Conservation (phyloP, 2,113 vertebrate species). For the Marmota flaviventris region DNA sequence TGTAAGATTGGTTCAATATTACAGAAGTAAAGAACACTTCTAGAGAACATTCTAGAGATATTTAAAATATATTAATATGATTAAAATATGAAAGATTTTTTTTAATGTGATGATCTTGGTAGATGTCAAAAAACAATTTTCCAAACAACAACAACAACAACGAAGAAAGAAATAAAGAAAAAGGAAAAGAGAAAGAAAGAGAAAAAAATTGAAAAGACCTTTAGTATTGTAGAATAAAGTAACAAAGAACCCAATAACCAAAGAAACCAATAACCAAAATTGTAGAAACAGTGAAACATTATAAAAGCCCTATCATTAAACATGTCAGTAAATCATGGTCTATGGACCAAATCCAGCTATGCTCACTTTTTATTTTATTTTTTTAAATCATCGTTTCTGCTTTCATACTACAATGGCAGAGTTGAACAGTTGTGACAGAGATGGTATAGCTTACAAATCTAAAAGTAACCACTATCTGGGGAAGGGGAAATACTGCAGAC, state of each 20-base stretch:
- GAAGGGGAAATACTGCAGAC: too few relatives aligned
- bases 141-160: neutral
- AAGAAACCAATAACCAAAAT: neutral
- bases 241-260: neutral
- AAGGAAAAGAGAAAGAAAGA: neutral
- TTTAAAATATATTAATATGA: neutral
- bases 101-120: neutral
- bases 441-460: neutral
- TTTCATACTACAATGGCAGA: neutral
- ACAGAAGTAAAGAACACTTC: neutral
- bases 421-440: neutral
- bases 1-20: neutral
- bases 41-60: neutral
- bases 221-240: neutral
- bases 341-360: neutral
- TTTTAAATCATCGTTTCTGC: neutral
- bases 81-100: neutral
- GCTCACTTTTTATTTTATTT: too few relatives aligned
- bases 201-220: neutral
- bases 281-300: neutral
- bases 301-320: neutral
- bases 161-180: neutral
- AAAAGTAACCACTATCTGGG: neutral
- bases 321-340: neutral
- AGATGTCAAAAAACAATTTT: neutral